phyloP scores from a whole-genome alignment of 2,888 invertebrate species.

The Monochamus alternatus region DNA sequence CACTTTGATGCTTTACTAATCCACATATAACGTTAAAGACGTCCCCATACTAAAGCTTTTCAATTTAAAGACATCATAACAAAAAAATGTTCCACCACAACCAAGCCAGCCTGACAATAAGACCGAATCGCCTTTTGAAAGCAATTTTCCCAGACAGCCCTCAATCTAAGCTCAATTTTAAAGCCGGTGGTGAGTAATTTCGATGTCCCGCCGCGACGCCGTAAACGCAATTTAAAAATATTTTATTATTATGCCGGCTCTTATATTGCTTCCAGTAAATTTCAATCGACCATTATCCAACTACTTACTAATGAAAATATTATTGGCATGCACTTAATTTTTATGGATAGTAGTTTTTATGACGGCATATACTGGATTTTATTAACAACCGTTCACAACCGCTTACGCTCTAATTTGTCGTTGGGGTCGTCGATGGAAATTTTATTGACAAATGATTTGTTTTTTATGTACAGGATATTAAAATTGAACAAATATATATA shows the following conservation, averaged over 20 bases:
- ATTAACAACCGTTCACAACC: slow-evolving; percentile 18
- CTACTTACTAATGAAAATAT: slow-evolving; percentile 35
- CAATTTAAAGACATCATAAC: too few relatives aligned
- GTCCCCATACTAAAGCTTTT: too few relatives aligned
- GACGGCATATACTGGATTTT: slow-evolving; percentile 28
- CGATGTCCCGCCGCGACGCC: neutral
- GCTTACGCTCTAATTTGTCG: slow-evolving; percentile 23
- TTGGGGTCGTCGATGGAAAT: slow-evolving; percentile 1
- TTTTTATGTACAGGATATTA: too few relatives aligned
- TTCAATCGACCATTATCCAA: slow-evolving; percentile 26
- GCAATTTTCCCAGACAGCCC: slow-evolving; percentile 19
- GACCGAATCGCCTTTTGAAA: slow-evolving; percentile 11
- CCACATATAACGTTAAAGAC: too few relatives aligned
- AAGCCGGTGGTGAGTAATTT: slow-evolving; percentile 20
- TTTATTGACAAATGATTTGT: too few relatives aligned
- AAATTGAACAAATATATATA: too few relatives aligned
- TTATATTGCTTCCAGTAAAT: slow-evolving; percentile 23
- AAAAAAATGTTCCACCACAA: too few relatives aligned
- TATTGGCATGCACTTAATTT: slow-evolving; percentile 34
- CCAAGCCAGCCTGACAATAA: too few relatives aligned
- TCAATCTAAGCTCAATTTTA: slow-evolving; percentile 23
- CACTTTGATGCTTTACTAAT: too few relatives aligned
- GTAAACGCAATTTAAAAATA: slow-evolving; percentile 13
- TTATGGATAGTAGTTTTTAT: slow-evolving; percentile 27
- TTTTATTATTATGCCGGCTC: slow-evolving; percentile 24